Evolutionary conservation across 2,113 vertebrate species (phyloP).

Genomic region (Apaloderma vittatum): DNA sequence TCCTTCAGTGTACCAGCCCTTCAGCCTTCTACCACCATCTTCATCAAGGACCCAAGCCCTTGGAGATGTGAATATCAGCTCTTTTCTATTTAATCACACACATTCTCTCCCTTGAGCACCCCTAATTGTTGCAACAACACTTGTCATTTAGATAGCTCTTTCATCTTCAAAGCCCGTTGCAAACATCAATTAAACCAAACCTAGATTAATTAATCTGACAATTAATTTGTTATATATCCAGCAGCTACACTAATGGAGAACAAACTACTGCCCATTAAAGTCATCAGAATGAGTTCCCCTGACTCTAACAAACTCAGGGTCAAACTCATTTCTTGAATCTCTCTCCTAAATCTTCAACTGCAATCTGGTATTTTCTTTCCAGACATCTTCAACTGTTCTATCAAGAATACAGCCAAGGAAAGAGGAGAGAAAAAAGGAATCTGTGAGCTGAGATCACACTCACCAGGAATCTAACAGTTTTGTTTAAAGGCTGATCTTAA

Average conservation of each 20-base stretch:
- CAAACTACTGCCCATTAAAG: neutral
- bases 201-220: slow-evolving; percentile 48
- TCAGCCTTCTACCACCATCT: neutral
- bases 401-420: neutral
- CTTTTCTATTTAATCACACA: neutral
- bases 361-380: neutral
- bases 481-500: neutral
- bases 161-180: slow-evolving; percentile 52
- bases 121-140: slow-evolving; percentile 5
- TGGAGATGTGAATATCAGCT: neutral
- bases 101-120: neutral
- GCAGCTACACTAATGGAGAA: neutral
- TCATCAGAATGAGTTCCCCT: neutral
- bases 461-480: neutral
- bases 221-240: slow-evolving; percentile 7
- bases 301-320: neutral
- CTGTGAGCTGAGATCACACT: neutral
- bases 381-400: neutral
- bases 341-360: neutral
- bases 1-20: neutral
- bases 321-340: neutral
- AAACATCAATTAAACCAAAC: slow-evolving; percentile 55
- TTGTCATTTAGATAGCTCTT: slow-evolving; percentile 35
- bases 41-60: neutral
- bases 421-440: neutral